Conservation (phyloP, 2,797 vertebrate genomes). For the Natrix natrix region DNA sequence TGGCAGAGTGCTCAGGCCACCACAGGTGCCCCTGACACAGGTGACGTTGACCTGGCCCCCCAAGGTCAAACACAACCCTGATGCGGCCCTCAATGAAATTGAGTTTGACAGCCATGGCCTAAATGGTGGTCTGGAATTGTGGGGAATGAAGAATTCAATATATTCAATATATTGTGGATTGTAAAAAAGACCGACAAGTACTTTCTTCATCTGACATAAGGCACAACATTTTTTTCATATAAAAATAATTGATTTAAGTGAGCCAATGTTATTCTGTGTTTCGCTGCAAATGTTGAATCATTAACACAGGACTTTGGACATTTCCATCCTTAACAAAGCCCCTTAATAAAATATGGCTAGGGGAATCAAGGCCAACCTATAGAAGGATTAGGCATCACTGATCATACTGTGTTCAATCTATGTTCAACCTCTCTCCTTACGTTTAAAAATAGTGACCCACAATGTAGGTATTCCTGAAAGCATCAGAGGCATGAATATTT, state of each 20-base stretch:
- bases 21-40: too few species aligned
- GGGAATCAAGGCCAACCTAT: not conserved
- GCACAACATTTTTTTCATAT: not conserved
- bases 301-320: not conserved
- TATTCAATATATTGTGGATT: not conserved
- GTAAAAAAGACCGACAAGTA: not conserved
- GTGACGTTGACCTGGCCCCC: too few species aligned
- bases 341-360: not conserved
- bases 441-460: not conserved
- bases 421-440: not conserved
- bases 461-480: not conserved
- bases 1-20: too few species aligned
- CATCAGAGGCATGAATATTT: not conserved
- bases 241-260: not conserved
- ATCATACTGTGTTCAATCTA: not conserved
- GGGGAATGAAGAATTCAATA: not conserved
- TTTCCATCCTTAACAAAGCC: not conserved
- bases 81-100: too few species aligned
- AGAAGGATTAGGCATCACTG: not conserved
- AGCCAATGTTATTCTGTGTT: not conserved
- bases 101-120: not conserved
- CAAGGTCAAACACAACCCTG: too few species aligned
- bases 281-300: not conserved
- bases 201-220: not conserved
- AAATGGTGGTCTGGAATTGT: not conserved